Conservation (phyloP, 2,113 vertebrate species). For the Antechinus stuartii region DNA sequence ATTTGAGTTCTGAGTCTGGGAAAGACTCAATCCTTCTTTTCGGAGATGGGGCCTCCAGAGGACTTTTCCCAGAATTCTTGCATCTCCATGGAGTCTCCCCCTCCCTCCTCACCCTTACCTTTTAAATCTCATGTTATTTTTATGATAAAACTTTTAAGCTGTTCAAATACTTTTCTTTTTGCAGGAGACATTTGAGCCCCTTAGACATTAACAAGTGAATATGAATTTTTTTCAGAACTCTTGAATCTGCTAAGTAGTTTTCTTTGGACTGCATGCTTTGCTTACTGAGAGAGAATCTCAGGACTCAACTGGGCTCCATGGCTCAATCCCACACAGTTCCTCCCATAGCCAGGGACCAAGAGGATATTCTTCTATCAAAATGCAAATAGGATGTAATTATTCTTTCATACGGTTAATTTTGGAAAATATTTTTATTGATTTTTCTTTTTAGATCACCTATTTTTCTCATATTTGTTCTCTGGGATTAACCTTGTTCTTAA, state of each 20-base stretch:
- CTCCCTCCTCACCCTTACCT: background rate
- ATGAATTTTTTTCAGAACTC: conserved; percentile 42
- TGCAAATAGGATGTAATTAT: conserved; percentile 33
- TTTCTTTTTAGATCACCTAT: background rate
- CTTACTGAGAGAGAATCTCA: conserved; percentile 54
- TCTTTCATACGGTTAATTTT: background rate
- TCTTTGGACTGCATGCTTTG: conserved; percentile 71
- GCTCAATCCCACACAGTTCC: conserved; percentile 51
- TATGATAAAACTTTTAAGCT: conserved; percentile 82
- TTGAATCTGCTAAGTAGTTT: conserved; percentile 74
- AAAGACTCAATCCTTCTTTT: conserved; percentile 44
- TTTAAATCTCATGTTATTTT: conserved; percentile 76
- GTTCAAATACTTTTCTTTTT: conserved; percentile 84
- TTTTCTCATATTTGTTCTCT: background rate
- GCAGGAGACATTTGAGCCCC: conserved; percentile 75
- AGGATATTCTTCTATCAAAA: conserved; percentile 47
- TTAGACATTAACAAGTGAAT: conserved; percentile 64
- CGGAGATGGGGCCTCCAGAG: conserved; percentile 36
- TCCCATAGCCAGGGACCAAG: conserved; percentile 5
- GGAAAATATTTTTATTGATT: background rate
- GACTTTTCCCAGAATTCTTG: conserved; percentile 80
- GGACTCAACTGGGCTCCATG: background rate
- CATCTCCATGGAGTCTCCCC: conserved; percentile 68
- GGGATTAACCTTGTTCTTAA: background rate
- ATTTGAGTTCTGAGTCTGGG: background rate